Evolutionary conservation across 2,797 vertebrate genomes (phyloP), one percentile per base, ranked within the genome.

Genomic region (Neosilurus hyrtlii): DNA sequence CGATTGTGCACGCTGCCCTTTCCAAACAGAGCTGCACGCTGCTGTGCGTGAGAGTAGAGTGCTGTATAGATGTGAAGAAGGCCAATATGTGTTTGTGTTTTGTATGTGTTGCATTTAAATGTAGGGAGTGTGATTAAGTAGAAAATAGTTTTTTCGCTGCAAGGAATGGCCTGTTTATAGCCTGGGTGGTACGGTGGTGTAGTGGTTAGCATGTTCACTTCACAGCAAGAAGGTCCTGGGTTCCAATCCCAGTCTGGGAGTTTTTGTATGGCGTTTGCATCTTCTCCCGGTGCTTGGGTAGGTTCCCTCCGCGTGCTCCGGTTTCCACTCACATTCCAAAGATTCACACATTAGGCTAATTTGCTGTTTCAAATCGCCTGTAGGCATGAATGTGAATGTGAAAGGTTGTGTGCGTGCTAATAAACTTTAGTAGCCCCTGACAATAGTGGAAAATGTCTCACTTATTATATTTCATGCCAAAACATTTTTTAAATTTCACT

Each of bases 1-100:
- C 65, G 82, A 84, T 85, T 62, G 82, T 83, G 24, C 66, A 61
- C 78, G 20, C 30, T 85, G 83, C 65, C 84, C 84, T 88, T 86
- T 88, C 59, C 79, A 83, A 80, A 66, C 68, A 65, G 67, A 51
- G 56, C 12, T 49, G 68, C 74, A 51, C 52, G 16, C 24, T 82
- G 49, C 22, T 7, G 9, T 56, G 67, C 81, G 83, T 59, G 68
- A 85, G 79, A 78, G 59, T 49, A 67, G 66, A 81, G 59, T n/a
- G 83, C 56, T 49, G 76, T 35, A 59, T 51, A 49, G 1, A 65
- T 77, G 59, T 72, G 75, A 43, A 78, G 79, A 86, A 88, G 82
- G 80, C 72, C 82, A 86, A 67, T 22, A 54, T 6, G 61, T 81
- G 80, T 74, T 37, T 84, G 65, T 82, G 51, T 77, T 52, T 49